Base-by-base conservation (phyloP, 1,140 invertebrate species). In the Halyomorpha halys region DNA sequence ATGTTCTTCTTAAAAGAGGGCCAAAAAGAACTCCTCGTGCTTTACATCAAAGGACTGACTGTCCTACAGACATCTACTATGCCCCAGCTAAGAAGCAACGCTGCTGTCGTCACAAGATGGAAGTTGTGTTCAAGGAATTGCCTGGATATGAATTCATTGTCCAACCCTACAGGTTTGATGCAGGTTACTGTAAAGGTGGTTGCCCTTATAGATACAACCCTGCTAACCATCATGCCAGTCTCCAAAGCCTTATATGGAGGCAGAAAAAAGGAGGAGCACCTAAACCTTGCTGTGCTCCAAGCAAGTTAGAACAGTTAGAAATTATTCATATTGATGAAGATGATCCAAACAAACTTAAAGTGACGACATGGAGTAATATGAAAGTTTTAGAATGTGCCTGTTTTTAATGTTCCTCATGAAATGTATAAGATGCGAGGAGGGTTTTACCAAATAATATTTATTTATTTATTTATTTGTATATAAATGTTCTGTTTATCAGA, bases 331-430 rank as follows among this genome's bases (percentile, higher is more conserved):
- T 83, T 8, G 81, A 86, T 69, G 82, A 84, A 65, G 76, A 81
- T 59, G 77, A 85, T 65, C 73, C 76, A 2, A 79, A 78, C 8
- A 82, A 82, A 70, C 73, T 88, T n/a, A 82, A 83, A 66, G 79
- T 87, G 30, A 81, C 84, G 15, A 81, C 80, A 34, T 86, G 86
- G 83, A 81, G 83, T 66, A 81, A 87, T 68, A 87, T 87, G 78
- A 78, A 80, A 68, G 85, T 88, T 18, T 69, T 82, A 25, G 85
- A 87, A 72, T 89, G 87, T 72, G 84, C 83, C 56, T 89, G 87
- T 74, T 84, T 84, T 56, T 88, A 80, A 66, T 25, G 53, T 56
- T 56, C 53, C 53, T 56, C n/a, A 8, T 4, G 21, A 49, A 19
- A 49, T 49, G 6, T 18, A 18, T 49, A 21, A 49, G 21, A 34